phyloP scores from a whole-genome alignment of 2,888 invertebrate genomes.

The Torymus tubicola region DNA sequence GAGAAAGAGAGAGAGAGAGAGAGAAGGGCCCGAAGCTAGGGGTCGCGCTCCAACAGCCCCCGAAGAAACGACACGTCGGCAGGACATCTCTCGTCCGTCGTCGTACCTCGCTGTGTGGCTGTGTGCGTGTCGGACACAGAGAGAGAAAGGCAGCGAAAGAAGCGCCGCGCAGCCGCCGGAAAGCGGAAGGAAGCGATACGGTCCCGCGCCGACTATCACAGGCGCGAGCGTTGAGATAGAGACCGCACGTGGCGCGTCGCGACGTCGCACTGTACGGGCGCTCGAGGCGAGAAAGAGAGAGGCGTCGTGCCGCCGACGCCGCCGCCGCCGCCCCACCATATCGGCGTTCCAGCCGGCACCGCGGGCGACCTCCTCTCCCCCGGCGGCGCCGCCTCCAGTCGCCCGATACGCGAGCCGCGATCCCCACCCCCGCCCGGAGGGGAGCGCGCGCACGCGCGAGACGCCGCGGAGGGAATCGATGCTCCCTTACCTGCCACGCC shows the following conservation, averaged over 20 bases:
- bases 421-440: constrained; percentile 18
- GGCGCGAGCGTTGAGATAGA: too few relatives aligned
- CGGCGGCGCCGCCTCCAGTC: constrained; percentile 61
- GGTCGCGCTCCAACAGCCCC: constrained; percentile 14
- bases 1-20: neutral
- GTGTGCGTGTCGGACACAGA: neutral
- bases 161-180: constrained; percentile 14
- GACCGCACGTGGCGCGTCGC: constrained; percentile 76
- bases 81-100: too few relatives aligned
- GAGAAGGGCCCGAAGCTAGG: constrained; percentile 29
- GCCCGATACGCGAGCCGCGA: constrained; percentile 46
- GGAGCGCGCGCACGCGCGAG: constrained; percentile 65
- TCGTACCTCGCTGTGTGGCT: neutral
- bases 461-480: constrained; percentile 67
- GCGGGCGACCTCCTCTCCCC: constrained; percentile 60
- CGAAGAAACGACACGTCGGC: neutral
- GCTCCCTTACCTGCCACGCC: constrained; percentile 61
- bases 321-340: constrained; percentile 62
- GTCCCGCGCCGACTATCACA: too few relatives aligned
- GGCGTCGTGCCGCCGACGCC: constrained; percentile 66
- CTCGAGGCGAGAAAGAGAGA: constrained; percentile 74
- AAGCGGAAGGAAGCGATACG: constrained; percentile 47
- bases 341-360: constrained; percentile 34
- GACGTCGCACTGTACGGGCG: constrained; percentile 74
- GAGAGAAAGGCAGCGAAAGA: constrained; percentile 17